Base-by-base conservation (phyloP, 2,113 vertebrate species). In the Scopus umbretta region DNA sequence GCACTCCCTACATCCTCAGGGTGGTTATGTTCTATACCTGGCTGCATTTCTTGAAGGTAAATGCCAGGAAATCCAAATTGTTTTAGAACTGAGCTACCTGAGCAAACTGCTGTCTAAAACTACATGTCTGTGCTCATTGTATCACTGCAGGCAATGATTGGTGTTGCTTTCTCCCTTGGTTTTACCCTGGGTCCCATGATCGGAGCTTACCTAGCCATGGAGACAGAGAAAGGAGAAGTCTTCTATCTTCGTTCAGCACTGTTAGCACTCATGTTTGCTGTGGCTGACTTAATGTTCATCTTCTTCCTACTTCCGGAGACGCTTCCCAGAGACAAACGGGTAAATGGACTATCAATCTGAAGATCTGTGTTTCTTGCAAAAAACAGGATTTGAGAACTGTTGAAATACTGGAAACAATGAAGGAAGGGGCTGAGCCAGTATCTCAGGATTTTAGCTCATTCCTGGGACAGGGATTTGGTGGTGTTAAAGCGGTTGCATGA, bases 181-280 rank as follows among this genome's bases (percentile, higher is more conserved):
- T 99, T 99, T 95, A 99, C 99, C 1, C 52, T 99, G 74, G 99
- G 99, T 19, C 99, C 99, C 25, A 97, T 99, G 98, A 98, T 99
- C 6, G 99, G 99, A 0, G 99, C 99, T 43, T 99, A 98, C 96
- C 98, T 99, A 18, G 97, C 99, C 17, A n/a, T 97, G 83, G 96
- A 97, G 72, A 71, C 90, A 8, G 97, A 73, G 55, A 95, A 98
- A 29, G 98, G 95, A 80, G 98, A 98, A 78, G 78, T 98, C 43
- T 99, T 99, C 96, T 99, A 98, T 86, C 96, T 98, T 16, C 97
- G 52, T 3, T 98, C 98, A 1, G 99, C 99, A 10, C 72, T 99
- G 82, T 95, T 99, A 27, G 99, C 99, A 5, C 96, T 99, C 32
- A 13, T 88, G 29, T 99, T 99, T 83, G 98, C 99, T 4, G 42